Base-by-base conservation (phyloP, 2,797 vertebrate species). In the Scarus forsteni region DNA sequence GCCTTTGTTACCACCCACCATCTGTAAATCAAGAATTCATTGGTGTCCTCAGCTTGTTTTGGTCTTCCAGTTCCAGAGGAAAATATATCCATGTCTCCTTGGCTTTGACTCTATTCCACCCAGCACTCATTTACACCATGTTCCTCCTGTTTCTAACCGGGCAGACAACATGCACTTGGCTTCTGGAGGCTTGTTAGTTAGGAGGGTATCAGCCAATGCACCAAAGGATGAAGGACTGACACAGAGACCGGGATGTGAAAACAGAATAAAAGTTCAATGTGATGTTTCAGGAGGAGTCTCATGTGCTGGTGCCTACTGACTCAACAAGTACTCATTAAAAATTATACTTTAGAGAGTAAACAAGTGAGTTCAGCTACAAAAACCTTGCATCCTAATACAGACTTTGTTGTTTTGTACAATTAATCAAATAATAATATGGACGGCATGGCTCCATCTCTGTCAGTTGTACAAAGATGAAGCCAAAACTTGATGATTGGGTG, bases 181-280 rank as follows among this genome's bases (percentile, higher is more conserved):
- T 58, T 10, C 16, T 35, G 40, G 16, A 10, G 13, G 53, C 42
- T 68, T 46, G 66, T 60, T 64, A 54, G 43, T 34, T n/a, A 15
- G 45, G 8, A 39, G 45, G 13, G 46, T 38, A 0, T 12, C 8
- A 9, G 43, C 14, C 43, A 34, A 5, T 5, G 43, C 5, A 8
- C 2, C n/a, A 15, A 44, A 14, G 1, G 36, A 43, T 4, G 27
- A 10, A 11, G 43, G 27, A 51, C 8, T 39, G 1, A 12, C 15
- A 59, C 34, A 56, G 40, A 56, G 40, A 61, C 13, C 27, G 4
- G 19, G 10, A 63, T 53, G 60, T 16, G 16, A 65, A 46, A 45
- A 40, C 5, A 44, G 18, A 11, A 50, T 27, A 18, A 45, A 27
- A 55, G 40, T 40, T 40, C 7, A 43, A 54, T 11, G 14, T 63